Percentiles rank a stretch among this genome's conserved stretches.
These are phyloP conservation scores for Mastigias papua DNA, from an alignment of 30 jellyfish, hydroid and myxozoan species.

Conservation along the genomic window DNA sequence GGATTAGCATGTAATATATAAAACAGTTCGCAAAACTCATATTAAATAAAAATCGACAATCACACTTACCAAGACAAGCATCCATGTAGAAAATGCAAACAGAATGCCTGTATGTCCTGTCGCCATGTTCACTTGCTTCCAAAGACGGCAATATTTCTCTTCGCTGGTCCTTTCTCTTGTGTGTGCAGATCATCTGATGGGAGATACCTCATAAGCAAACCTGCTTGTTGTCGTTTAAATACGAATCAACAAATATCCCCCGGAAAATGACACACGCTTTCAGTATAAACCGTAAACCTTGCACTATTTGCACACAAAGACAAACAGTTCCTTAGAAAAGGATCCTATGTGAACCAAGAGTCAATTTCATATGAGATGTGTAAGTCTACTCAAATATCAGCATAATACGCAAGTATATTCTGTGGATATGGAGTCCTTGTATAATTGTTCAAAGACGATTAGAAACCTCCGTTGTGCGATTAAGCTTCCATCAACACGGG, in stretches of 20 bases:
- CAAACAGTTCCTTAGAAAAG: slow-evolving; percentile 38
- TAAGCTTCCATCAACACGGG: slow-evolving; percentile 63
- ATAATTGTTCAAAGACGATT: slow-evolving; percentile 24
- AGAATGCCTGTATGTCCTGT: neutral
- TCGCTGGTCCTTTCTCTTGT: neutral
- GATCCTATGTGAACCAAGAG: slow-evolving; percentile 27
- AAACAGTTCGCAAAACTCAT: neutral
- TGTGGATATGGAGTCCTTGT: slow-evolving; percentile 49
- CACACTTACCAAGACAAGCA: neutral
- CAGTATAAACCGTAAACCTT: slow-evolving; percentile 28
- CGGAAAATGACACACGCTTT: slow-evolving; percentile 38
- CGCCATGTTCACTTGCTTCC: neutral
- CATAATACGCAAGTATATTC: slow-evolving; percentile 30
- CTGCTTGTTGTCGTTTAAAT: neutral
- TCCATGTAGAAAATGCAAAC: neutral
- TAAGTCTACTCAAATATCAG: slow-evolving; percentile 46
- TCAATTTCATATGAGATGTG: slow-evolving; percentile 47
- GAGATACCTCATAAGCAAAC: neutral
- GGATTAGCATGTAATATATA: slow-evolving; percentile 18
- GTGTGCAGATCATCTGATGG: neutral
- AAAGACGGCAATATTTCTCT: neutral
- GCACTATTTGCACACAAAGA: slow-evolving; percentile 26
- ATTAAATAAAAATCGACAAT: neutral
- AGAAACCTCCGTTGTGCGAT: slow-evolving; percentile 61
- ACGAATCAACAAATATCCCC: neutral